Evolutionary conservation across 2,888 invertebrate genomes (phyloP), one percentile per base, ranked within the genome.

Genomic region (Drosophila pegasa): DNA sequence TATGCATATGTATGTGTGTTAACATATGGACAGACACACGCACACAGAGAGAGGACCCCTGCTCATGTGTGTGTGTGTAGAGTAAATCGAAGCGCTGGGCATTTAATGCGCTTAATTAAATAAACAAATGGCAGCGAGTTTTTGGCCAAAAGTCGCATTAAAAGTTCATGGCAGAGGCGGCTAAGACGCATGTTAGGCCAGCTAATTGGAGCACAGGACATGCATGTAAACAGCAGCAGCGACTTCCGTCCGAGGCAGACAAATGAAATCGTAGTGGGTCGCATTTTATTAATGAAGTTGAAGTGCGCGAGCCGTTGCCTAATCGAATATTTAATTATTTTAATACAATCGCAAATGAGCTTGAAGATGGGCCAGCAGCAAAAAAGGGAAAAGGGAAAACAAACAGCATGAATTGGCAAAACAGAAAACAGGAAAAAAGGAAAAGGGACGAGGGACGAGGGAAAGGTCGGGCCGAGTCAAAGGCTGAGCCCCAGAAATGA

Each of bases 31-130:
- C 47, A 35, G 16, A 45, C 37, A 37, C 31, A 54, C n/a, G 22
- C n/a, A 41, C 25, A 70, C 16, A 20, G 6, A 10, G 3, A 10
- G 4, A 12, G n/a, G 27, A 41, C n/a, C 16, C 7, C 14, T 33
- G 33, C 18, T 37, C 9, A 1, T 37, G 50, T 41, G 40, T 47
- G 38, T 33, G 58, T 20, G 51, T 40, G 47, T 40, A 12, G 25
- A 51, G 60, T 63, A 56, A 45, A 69, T 57, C 51, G 69, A 58
- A 48, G 41, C 37, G 40, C 45, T 60, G 66, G 52, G 35, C 85
- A 77, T 81, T 78, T 85, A 89, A 89, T 83, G 79, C 85, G 81
- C 74, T 78, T 88, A 88, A 89, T 88, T 87, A 88, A 81, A 88
- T 89, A 81, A 86, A 78, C 84, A 88, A 85, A 87, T 87, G 77